Base-by-base conservation (phyloP, 2,797 vertebrate genomes). In the Allobates femoralis region DNA sequence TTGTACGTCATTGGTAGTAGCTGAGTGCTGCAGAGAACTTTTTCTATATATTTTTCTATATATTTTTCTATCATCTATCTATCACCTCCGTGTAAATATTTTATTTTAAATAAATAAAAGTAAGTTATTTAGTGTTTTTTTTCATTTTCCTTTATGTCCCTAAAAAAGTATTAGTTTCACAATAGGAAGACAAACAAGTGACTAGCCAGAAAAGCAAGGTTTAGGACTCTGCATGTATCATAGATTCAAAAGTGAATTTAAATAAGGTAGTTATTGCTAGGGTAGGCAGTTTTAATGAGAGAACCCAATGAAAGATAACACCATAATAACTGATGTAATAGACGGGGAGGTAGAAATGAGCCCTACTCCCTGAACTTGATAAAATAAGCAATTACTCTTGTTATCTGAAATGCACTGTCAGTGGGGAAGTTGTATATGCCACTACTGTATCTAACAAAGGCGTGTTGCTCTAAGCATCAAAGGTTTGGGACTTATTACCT, bases 381-480 rank as follows among this genome's bases (percentile, higher is more conserved):
- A 92, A 93, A 94, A 93, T 92, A 93, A 93, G 93, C 93, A 94
- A 93, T 94, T 94, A 93, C 90, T 90, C 91, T 89, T 89, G 92
- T 92, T 91, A 90, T 92, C 91, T 89, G 93, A 92, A 91, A 83
- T 89, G 88, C 87, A 88, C 90, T 87, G 88, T 91, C 89, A 87
- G 85, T 85, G 81, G 92, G 91, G 89, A 90, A 90, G 91, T 89
- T 87, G 91, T 89, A 90, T 89, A 90, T 90, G 92, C 91, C 93
- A 90, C 89, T 90, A 92, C 91, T 89, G 89, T 90, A 88, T 89
- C 91, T 91, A 89, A 90, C 91, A 92, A 91, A 91, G 93, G 91
- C 91, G 89, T 92, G 91, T 93, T 96, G 96, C 93, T 96, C 94
- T 93, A 93, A 94, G 92, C 93, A 92, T 95, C 92, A 89, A 94